Conservation (phyloP, 2,113 vertebrate species). For the Chascanopsetta lugubris region DNA sequence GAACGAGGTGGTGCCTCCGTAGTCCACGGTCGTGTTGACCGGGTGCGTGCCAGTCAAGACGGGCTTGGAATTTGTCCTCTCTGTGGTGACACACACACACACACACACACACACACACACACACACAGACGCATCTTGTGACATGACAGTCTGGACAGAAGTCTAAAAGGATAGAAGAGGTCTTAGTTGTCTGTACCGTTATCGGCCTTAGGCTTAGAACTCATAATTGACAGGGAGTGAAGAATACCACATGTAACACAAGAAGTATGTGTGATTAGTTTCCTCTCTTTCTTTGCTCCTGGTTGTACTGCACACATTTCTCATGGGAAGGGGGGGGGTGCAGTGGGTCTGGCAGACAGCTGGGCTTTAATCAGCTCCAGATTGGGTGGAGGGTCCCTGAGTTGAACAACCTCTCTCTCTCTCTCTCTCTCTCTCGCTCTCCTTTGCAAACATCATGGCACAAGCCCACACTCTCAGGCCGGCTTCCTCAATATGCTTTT, state of each 20-base stretch:
- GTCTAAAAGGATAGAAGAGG: slow-evolving; percentile 33
- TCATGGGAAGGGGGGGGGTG: slow-evolving; percentile 47
- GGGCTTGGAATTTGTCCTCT: slow-evolving; percentile 95
- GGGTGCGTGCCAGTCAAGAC: slow-evolving; percentile 95
- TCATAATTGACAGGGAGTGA: slow-evolving; percentile 67
- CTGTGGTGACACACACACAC: slow-evolving; percentile 67
- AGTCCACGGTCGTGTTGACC: slow-evolving; percentile 96
- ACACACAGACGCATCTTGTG: slow-evolving; percentile 17
- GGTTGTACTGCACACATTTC: slow-evolving; percentile 72
- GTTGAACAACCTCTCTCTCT: slow-evolving; percentile 43
- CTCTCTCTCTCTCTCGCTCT: slow-evolving; percentile 10
- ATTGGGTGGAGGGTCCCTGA: slow-evolving; percentile 77
- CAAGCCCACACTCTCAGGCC: slow-evolving; percentile 54
- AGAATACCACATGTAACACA: slow-evolving; percentile 75
- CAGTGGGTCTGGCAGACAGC: slow-evolving; percentile 80
- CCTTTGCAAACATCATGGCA: slow-evolving; percentile 58
- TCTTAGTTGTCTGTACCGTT: slow-evolving; percentile 38
- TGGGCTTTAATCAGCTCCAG: slow-evolving; percentile 89
- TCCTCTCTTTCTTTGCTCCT: slow-evolving; percentile 74
- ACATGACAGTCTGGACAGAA: slow-evolving; percentile 24
- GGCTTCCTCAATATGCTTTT: slow-evolving; percentile 69
- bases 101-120: slow-evolving; percentile 15
- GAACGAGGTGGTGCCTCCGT: slow-evolving; percentile 94
- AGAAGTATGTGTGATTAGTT: slow-evolving; percentile 78
- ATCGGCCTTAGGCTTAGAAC: slow-evolving; percentile 51